These are phyloP conservation scores for Ceyx margarethae DNA, from an alignment of 2,113 vertebrate genomes.

Conservation along the genomic window DNA sequence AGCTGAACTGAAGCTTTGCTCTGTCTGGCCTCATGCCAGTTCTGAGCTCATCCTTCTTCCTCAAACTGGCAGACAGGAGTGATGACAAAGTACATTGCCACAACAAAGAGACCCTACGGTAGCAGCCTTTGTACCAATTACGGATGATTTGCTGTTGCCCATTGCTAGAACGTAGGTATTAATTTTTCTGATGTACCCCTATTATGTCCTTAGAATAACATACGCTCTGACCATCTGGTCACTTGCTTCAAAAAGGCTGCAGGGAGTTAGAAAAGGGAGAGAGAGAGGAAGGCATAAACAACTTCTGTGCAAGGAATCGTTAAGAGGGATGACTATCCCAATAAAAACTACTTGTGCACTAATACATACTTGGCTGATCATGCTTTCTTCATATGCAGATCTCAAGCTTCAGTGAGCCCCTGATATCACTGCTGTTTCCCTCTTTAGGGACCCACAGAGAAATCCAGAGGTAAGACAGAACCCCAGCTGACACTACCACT, in stretches of 20 bases:
- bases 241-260: not conserved
- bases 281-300: not conserved
- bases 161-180: not conserved
- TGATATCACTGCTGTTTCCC: not conserved
- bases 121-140: not conserved
- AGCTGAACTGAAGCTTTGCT: not conserved
- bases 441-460: not conserved
- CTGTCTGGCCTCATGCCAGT: not conserved
- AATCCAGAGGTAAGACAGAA: not conserved
- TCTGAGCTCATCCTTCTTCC: not conserved
- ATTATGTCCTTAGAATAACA: conserved; percentile 32
- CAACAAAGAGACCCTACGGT: not conserved
- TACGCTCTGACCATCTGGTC: conserved; percentile 53
- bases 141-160: not conserved
- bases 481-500: too few species aligned
- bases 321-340: not conserved
- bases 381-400: not conserved
- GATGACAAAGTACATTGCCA: not conserved
- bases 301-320: not conserved
- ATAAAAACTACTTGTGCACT: not conserved
- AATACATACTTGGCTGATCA: not conserved
- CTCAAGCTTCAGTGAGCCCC: not conserved
- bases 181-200: conserved; percentile 27
- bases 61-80: not conserved
- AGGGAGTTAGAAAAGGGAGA: not conserved